Evolutionary conservation across 2,797 vertebrate species (phyloP).

Genomic region (Percopsis omiscomaycus): DNA sequence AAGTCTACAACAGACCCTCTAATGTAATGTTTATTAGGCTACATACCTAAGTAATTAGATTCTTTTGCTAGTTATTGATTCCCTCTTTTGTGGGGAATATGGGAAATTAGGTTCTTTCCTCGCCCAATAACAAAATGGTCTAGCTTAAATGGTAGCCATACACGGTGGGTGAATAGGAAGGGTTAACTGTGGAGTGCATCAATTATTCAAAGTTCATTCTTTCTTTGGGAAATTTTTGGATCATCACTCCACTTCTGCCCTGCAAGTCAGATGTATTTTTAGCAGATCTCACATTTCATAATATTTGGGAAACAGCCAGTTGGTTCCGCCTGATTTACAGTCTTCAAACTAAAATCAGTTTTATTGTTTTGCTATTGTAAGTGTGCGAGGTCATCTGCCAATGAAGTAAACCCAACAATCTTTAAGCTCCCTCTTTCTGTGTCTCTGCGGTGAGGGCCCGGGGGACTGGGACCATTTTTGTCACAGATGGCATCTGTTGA

Average conservation of each 20-base stretch:
- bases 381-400: too few relatives aligned
- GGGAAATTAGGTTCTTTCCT: background rate
- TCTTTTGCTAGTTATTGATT: too few relatives aligned
- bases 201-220: conserved; percentile 59
- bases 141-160: too few relatives aligned
- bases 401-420: background rate
- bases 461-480: conserved; percentile 28
- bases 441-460: conserved; percentile 20
- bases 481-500: conserved; percentile 46
- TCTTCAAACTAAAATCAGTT: background rate
- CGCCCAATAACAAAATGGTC: too few relatives aligned
- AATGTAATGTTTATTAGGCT: too few relatives aligned
- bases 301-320: conserved; percentile 1
- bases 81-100: background rate
- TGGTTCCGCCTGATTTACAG: background rate
- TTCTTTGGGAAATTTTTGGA: conserved; percentile 10
- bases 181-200: conserved; percentile 28
- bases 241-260: conserved; percentile 15
- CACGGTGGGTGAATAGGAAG: conserved; percentile 3
- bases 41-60: too few relatives aligned
- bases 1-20: too few relatives aligned
- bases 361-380: background rate
- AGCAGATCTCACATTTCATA: conserved; percentile 16
- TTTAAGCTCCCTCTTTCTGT: conserved; percentile 6
- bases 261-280: conserved; percentile 26